Conservation (phyloP, 2,888 invertebrate genomes). For the Ctenicera cuprea region DNA sequence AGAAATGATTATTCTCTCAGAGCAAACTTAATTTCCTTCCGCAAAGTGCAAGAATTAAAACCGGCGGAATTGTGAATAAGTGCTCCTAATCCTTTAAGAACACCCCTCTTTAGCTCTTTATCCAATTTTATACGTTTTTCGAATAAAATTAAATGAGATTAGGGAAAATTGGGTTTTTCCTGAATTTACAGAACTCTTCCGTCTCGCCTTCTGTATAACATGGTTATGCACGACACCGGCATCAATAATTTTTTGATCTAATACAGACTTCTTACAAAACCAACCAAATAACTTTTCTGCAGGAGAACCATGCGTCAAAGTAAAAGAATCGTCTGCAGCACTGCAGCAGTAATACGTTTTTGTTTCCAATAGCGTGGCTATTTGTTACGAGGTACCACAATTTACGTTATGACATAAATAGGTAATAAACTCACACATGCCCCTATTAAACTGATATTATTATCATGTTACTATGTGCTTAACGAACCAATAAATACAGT, state of each 20-base stretch:
- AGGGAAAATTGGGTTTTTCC: slow-evolving; percentile 31
- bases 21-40: slow-evolving; percentile 45
- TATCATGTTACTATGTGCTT: slow-evolving; percentile 47
- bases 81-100: slow-evolving; percentile 38
- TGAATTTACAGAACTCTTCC: slow-evolving; percentile 15
- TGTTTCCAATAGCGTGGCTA: neutral
- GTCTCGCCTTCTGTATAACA: slow-evolving; percentile 6
- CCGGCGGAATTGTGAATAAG: slow-evolving; percentile 39
- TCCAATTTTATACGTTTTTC: slow-evolving; percentile 41
- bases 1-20: slow-evolving; percentile 49
- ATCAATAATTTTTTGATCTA: slow-evolving; percentile 28
- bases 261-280: neutral
- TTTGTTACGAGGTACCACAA: slow-evolving; percentile 28
- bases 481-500: slow-evolving; percentile 48
- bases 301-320: neutral
- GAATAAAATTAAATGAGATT: slow-evolving; percentile 40
- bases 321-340: slow-evolving; percentile 2
- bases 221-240: slow-evolving; percentile 24
- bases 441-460: slow-evolving; percentile 40
- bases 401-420: slow-evolving; percentile 38
- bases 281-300: neutral
- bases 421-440: slow-evolving; percentile 47
- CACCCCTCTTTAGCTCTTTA: slow-evolving; percentile 36
- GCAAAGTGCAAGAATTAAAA: slow-evolving; percentile 40
- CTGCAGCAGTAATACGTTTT: neutral